These are phyloP conservation scores for Lepidostoma basale DNA, from an alignment of 1,140 invertebrate genomes.

Conservation along the genomic window DNA sequence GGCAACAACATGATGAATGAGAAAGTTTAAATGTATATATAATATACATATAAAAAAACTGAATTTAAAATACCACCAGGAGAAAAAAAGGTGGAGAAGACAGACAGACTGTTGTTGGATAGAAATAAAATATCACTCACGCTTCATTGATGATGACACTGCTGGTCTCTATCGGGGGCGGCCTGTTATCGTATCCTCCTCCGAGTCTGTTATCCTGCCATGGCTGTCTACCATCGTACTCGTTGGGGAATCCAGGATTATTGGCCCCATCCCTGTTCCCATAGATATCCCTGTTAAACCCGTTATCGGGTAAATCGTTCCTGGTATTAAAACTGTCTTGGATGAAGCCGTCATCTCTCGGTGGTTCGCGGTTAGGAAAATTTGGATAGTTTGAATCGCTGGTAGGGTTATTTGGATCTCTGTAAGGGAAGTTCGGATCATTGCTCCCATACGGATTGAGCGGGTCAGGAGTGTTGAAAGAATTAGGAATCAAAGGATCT, in stretches of 20 bases:
- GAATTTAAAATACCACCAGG: no score
- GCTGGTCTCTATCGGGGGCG: slow-evolving; percentile 54
- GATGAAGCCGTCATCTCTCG: slow-evolving; percentile 27
- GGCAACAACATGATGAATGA: no score
- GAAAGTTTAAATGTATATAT: no score
- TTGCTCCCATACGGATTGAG: not conserved
- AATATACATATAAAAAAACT: no score
- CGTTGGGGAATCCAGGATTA: slow-evolving; percentile 50
- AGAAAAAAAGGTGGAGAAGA: no score
- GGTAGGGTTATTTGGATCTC: slow-evolving; percentile 26
- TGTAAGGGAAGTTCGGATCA: slow-evolving; percentile 30
- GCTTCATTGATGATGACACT: slow-evolving; percentile 66
- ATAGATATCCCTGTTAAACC: slow-evolving; percentile 8
- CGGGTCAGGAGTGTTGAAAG: slow-evolving; percentile 41
- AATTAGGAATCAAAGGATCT: slow-evolving; percentile 45
- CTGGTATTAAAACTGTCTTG: slow-evolving; percentile 32
- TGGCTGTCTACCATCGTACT: slow-evolving; percentile 50
- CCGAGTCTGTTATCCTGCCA: slow-evolving; percentile 49
- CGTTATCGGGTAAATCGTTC: slow-evolving; percentile 38
- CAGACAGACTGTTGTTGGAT: not conserved
- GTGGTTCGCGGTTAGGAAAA: slow-evolving; percentile 28
- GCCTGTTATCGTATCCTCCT: slow-evolving; percentile 50
- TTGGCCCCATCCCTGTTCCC: slow-evolving; percentile 48
- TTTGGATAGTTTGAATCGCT: slow-evolving; percentile 36
- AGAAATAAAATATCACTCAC: slow-evolving; percentile 53